phyloP scores from a whole-genome alignment of 2,888 invertebrate species.

The Ptilodon capucinus region DNA sequence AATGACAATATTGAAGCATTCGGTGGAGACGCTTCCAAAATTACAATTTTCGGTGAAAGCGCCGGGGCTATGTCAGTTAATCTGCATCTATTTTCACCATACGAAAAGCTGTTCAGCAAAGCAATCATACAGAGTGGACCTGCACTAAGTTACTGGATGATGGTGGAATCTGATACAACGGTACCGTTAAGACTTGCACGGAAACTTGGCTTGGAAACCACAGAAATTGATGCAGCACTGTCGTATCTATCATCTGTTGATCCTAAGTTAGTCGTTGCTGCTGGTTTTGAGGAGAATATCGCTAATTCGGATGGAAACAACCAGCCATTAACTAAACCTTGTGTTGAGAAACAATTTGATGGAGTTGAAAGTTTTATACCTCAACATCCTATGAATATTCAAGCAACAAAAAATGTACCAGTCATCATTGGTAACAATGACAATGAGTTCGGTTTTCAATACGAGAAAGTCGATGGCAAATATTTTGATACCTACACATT shows the following conservation, averaged over 20 bases:
- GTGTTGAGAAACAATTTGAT: slow-evolving; percentile 24
- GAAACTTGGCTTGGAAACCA: slow-evolving; percentile 35
- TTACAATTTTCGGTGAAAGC: slow-evolving; percentile 42
- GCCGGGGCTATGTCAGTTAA: slow-evolving; percentile 37
- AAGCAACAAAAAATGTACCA: slow-evolving; percentile 10
- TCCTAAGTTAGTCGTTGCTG: slow-evolving; percentile 11
- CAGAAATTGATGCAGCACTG: slow-evolving; percentile 33
- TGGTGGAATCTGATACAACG: slow-evolving; percentile 23
- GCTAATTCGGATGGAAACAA: background rate
- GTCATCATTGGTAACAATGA: slow-evolving; percentile 18
- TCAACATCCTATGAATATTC: slow-evolving; percentile 19
- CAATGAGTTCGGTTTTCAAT: slow-evolving; percentile 1
- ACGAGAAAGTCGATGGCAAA: background rate
- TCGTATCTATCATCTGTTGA: slow-evolving; percentile 24
- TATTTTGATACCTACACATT: background rate
- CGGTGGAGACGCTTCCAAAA: slow-evolving; percentile 35
- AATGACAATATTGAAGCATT: slow-evolving; percentile 41
- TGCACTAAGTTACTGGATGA: slow-evolving; percentile 18
- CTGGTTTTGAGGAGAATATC: slow-evolving; percentile 3
- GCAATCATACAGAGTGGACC: slow-evolving; percentile 43
- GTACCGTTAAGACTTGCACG: slow-evolving; percentile 34
- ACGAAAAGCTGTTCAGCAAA: slow-evolving; percentile 35
- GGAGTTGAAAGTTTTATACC: slow-evolving; percentile 18
- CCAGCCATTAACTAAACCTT: slow-evolving; percentile 10
- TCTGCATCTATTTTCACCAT: slow-evolving; percentile 31